Evolutionary conservation across 2,888 invertebrate genomes (phyloP).

Genomic region (Mystacides longicornis): DNA sequence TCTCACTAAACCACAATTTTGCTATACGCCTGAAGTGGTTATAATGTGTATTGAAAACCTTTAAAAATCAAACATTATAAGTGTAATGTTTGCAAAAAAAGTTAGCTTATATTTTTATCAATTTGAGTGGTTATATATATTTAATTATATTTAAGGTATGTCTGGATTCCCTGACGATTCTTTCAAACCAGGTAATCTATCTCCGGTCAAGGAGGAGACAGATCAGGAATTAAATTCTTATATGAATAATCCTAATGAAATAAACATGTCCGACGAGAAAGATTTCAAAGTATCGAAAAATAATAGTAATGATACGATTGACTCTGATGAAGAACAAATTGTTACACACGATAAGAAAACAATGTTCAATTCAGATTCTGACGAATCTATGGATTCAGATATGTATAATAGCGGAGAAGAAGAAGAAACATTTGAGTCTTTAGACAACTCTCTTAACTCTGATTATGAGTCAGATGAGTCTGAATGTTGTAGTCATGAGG

Average conservation of each 20-base stretch:
- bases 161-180: slow-evolving; percentile 22
- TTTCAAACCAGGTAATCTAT: slow-evolving; percentile 20
- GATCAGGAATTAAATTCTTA: slow-evolving; percentile 21
- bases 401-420: slow-evolving; percentile 3
- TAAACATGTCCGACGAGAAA: background rate
- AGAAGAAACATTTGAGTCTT: slow-evolving; percentile 1
- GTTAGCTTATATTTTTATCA: too few relatives aligned
- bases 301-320: background rate
- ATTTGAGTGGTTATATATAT: too few relatives aligned
- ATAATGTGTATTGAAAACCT: too few relatives aligned
- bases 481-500: slow-evolving; percentile 23
- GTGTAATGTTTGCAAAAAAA: too few relatives aligned
- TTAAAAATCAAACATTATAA: too few relatives aligned
- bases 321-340: slow-evolving; percentile 22
- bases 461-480: slow-evolving; percentile 19
- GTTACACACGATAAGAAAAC: background rate
- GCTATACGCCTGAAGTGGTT: too few relatives aligned
- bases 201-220: slow-evolving; percentile 24
- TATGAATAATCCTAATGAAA: slow-evolving; percentile 16
- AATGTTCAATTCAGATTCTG: background rate
- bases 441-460: slow-evolving; percentile 7
- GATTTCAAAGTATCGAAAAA: background rate
- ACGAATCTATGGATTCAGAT: background rate
- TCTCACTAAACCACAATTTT: too few relatives aligned
- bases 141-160: slow-evolving; percentile 18